Base-by-base conservation (phyloP, 2,113 vertebrate species). In the rabbit (Oryctolagus cuniculus) region DNA sequence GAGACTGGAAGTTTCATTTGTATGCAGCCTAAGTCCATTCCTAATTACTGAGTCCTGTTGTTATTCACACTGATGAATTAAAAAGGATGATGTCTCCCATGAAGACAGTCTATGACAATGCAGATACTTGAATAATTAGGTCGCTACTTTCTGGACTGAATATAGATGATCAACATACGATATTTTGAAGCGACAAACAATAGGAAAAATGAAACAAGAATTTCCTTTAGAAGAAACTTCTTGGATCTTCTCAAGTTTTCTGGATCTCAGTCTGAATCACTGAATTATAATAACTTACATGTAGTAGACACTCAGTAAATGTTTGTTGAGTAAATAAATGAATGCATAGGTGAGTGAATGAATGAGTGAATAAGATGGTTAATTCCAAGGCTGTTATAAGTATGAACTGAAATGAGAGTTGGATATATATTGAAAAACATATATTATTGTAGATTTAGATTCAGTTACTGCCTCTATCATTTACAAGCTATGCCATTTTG, bases 91-190 rank as follows among this genome's bases (percentile, higher is more conserved):
- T 81, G 51, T 49, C 31, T 81, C 11, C 31, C 24, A n/a, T 55
- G 24, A 53, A 90, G 29, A 82, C 24, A 36, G 84, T 70, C 75
- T 36, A 10, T 84, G 29, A 82, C 6, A 83, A 17, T 61, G 55
- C 17, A 81, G 61, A 85, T 77, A 31, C 16, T 55, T 90, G 36
- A 89, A 27, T 85, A 85, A 90, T 88, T 77, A 58, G 79, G 6
- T 61, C 73, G 34, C 31, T 38, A 77, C 81, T 61, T 19, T 78
- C 9, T 89, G n/a, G 36, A 61, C n/a, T 67, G 49, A 86, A 89
- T 74, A n/a, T 25, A 92, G 16, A 34, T 80, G 74, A 87, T 21
- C 31, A 69, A 61, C 55, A 88, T 21, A 72, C 49, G 1, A n/a
- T 85, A 67, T 75, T 90, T 53, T 44, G 17, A 87, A 90, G 81